These are phyloP conservation scores for Acromyrmex heyeri DNA, from an alignment of 1,140 invertebrate species.

Conservation along the genomic window DNA sequence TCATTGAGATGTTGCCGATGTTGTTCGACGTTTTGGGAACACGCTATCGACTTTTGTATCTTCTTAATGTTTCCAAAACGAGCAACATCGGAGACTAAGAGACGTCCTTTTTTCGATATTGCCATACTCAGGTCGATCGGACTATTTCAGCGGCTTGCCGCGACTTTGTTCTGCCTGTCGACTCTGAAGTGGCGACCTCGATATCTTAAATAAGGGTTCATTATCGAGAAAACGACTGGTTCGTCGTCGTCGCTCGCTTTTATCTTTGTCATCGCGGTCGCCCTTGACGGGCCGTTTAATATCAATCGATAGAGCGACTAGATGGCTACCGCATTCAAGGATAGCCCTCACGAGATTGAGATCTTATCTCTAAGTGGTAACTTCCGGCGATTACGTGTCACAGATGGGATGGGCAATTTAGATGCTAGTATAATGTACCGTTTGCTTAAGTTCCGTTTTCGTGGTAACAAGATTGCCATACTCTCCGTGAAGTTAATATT, in stretches of 20 bases:
- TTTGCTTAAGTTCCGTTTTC: constrained; percentile 22
- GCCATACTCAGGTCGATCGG: constrained; percentile 40
- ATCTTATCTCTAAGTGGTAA: constrained; percentile 46
- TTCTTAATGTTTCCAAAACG: constrained; percentile 46
- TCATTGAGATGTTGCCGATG: neutral
- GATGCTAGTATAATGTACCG: neutral
- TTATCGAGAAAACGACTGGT: constrained; percentile 69
- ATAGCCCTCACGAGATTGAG: constrained; percentile 20
- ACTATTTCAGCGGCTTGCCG: constrained; percentile 64
- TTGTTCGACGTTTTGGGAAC: constrained; percentile 29
- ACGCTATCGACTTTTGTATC: constrained; percentile 29
- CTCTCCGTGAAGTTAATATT: constrained; percentile 14
- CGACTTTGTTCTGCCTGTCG: constrained; percentile 73
- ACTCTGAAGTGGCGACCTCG: constrained; percentile 66
- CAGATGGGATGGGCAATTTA: constrained; percentile 8
- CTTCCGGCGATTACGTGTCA: constrained; percentile 22
- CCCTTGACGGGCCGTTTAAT: constrained; percentile 48
- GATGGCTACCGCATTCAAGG: constrained; percentile 23
- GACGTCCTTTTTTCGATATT: constrained; percentile 46
- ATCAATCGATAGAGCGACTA: constrained; percentile 64
- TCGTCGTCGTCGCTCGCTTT: constrained; percentile 13
- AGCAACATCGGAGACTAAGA: neutral
- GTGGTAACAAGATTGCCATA: neutral
- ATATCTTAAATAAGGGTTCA: constrained; percentile 75
- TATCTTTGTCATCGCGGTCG: constrained; percentile 20